Conservation (phyloP, 2,797 vertebrate species). For the Tokudaia tokunoshimensis region DNA sequence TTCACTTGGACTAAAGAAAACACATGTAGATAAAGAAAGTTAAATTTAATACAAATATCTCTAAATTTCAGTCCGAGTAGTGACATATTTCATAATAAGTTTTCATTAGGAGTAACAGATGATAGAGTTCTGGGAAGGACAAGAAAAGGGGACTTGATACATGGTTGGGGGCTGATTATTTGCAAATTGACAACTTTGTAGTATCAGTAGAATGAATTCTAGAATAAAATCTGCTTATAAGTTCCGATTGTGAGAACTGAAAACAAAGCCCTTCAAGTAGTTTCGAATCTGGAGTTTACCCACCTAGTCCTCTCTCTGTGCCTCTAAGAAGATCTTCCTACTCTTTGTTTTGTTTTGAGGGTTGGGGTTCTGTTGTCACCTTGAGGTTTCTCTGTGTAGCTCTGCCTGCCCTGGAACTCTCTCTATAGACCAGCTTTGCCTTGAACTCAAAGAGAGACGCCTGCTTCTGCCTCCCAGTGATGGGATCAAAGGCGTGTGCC, state of each 20-base stretch:
- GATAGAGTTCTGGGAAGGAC: constrained; percentile 18
- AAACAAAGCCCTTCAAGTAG: background rate
- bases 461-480: background rate
- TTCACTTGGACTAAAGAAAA: constrained; percentile 55
- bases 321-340: background rate
- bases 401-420: background rate
- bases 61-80: background rate
- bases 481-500: background rate
- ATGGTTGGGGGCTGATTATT: background rate
- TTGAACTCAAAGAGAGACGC: background rate
- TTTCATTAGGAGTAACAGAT: constrained; percentile 50
- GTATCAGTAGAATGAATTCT: constrained; percentile 17
- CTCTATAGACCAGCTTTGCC: background rate
- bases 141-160: constrained; percentile 59
- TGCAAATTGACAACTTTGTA: constrained; percentile 46
- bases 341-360: background rate
- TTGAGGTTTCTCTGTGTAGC: background rate
- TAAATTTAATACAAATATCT: constrained; percentile 29
- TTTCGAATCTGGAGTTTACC: background rate
- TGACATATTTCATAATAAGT: constrained; percentile 42
- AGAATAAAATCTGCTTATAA: background rate
- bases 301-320: background rate
- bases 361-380: background rate
- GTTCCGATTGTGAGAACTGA: background rate
- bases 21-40: constrained; percentile 54